A percentile compares a stretch with the other conserved stretches of the same genome.
Evolutionary conservation across 92 coral and sea anemone genomes (phyloP).

Genomic region (Meandrina meandrites): DNA sequence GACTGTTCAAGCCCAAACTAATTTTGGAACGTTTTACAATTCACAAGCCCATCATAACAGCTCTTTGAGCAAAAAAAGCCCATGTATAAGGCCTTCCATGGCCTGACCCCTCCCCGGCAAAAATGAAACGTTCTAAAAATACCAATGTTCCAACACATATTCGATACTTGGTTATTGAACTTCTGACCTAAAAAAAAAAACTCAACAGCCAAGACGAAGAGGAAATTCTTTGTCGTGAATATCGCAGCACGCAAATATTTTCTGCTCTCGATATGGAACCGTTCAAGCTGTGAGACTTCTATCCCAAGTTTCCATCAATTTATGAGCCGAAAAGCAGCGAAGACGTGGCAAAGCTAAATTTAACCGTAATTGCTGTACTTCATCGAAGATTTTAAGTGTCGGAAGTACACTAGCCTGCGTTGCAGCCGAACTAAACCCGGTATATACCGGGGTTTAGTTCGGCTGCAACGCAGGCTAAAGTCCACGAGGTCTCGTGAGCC

Average conservation of each 20-base stretch:
- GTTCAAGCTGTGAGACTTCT: too few relatives aligned
- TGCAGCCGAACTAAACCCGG: too few relatives aligned
- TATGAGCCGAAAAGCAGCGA: not conserved
- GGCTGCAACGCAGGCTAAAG: too few relatives aligned
- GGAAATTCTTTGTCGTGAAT: not conserved
- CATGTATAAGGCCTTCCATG: too few relatives aligned
- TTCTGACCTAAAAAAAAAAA: not conserved
- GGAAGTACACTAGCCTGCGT: too few relatives aligned
- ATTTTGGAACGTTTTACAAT: too few relatives aligned
- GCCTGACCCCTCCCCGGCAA: not conserved
- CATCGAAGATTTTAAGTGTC: not conserved
- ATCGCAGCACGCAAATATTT: not conserved
- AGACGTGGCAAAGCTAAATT: not conserved
- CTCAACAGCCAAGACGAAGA: not conserved
- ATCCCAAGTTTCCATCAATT: not conserved
- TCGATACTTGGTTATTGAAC: not conserved
- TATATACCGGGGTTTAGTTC: too few relatives aligned
- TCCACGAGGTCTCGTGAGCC: not conserved
- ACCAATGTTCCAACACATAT: not conserved
- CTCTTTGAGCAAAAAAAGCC: too few relatives aligned
- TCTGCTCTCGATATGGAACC: too few relatives aligned
- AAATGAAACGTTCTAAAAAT: not conserved
- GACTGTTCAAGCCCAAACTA: too few relatives aligned
- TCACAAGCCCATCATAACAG: too few relatives aligned
- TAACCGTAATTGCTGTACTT: not conserved